Evolutionary conservation across 2,113 vertebrate genomes (phyloP), one percentile per base, ranked within the genome.

Genomic region (Pseudolaguvia tuberculata): DNA sequence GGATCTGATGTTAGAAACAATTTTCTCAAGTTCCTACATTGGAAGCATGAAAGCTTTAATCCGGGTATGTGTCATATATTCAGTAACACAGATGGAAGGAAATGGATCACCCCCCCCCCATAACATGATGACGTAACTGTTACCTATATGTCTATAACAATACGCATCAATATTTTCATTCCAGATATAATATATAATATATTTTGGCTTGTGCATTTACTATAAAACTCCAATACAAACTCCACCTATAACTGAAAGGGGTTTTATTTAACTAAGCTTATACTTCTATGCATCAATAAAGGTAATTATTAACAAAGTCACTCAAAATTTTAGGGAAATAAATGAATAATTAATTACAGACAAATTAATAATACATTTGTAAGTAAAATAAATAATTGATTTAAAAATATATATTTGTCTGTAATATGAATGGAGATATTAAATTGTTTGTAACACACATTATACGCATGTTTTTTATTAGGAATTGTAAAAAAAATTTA

Each of bases 91-190:
- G 45, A 63, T 2, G 20, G 13, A 63, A 63, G 1, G 7, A 6
- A 13, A 48, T 35, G 27, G 25, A 35, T 52, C 31, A 31, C 5
- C 31, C 21, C 10, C 25, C 31, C 25, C 25, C 11, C n/a, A 8
- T 69, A 2, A 53, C n/a, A 31, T 69, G 66, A 53, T 69, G 66
- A 18, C 17, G 31, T 69, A 35, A 31, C 25, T 50, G 25, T 67
- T 50, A 67, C 65, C 17, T 29, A 48, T 51, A 29, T 35, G 25
- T 31, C 25, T 12, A 50, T 12, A 20, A 9, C 8, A 35, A 1
- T 20, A 9, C 39, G 45, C 4, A 42, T 42, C 1, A 6, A 42
- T 9, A 21, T 73, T 73, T 62, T n/a, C 18, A 31, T 42, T 15
- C 21, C 45, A 21, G 31, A 35, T n/a, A 35, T 6, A 35, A 35